Conservation (phyloP, 1,140 invertebrate genomes). For the Drosophila takahashii region DNA sequence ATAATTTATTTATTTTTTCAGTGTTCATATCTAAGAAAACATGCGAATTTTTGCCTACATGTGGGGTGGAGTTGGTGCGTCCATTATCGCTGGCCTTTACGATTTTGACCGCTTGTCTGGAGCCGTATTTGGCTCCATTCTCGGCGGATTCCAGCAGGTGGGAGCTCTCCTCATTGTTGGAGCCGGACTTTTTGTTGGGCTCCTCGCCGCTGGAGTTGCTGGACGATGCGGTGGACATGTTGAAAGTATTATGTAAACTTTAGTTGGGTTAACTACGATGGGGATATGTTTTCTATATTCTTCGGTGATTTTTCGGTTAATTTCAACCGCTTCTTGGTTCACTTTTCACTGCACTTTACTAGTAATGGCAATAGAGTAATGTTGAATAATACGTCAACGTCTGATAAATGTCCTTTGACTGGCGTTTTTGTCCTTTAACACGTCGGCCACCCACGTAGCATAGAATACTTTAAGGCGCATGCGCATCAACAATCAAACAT, state of each 20-base stretch:
- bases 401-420: conserved; percentile 64
- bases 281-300: conserved; percentile 63
- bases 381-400: conserved; percentile 59
- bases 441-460: conserved; percentile 69
- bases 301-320: background rate
- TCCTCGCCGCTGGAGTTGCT: conserved; percentile 66
- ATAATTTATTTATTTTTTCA: background rate
- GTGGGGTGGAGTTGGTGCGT: conserved; percentile 35
- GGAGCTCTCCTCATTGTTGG: conserved; percentile 76
- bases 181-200: conserved; percentile 50
- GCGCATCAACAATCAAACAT: conserved; percentile 65
- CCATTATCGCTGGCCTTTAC: conserved; percentile 66
- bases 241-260: conserved; percentile 53
- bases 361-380: conserved; percentile 14
- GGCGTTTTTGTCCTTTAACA: conserved; percentile 65
- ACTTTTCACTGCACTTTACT: conserved; percentile 21
- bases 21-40: conserved; percentile 10
- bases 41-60: conserved; percentile 45
- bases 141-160: conserved; percentile 77
- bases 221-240: conserved; percentile 73
- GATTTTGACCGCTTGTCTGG: conserved; percentile 79
- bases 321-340: background rate
- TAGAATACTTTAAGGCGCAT: conserved; percentile 70
- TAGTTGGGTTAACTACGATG: conserved; percentile 34
- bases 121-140: conserved; percentile 79